Percentiles rank a stretch among this genome's conserved stretches.
phyloP scores from a whole-genome alignment of 1,140 invertebrate species.

The Polypedilum vanderplanki region DNA sequence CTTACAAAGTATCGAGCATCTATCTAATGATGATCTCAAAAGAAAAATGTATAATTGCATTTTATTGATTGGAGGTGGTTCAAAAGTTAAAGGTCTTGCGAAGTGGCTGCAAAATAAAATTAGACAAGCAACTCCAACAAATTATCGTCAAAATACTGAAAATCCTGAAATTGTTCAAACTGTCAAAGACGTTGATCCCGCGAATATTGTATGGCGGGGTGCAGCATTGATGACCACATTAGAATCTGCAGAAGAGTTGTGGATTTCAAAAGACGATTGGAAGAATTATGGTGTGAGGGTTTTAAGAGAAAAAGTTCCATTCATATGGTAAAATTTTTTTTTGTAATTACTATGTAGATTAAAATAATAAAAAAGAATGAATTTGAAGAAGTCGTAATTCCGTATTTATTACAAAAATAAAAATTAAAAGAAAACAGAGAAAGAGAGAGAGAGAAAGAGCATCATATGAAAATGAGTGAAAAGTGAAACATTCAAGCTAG shows the following conservation, averaged over 20 bases:
- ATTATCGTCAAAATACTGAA: slow-evolving; percentile 57
- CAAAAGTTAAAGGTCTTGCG: slow-evolving; percentile 78
- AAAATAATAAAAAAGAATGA: too few species aligned
- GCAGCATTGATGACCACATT: slow-evolving; percentile 86
- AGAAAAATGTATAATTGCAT: slow-evolving; percentile 92
- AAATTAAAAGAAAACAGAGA: neutral
- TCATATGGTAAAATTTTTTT: slow-evolving; percentile 60
- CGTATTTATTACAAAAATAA: too few species aligned
- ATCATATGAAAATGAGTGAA: neutral
- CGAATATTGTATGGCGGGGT: slow-evolving; percentile 87
- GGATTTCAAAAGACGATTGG: slow-evolving; percentile 85
- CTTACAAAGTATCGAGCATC: slow-evolving; percentile 77
- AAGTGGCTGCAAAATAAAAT: slow-evolving; percentile 85
- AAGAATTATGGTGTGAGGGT: slow-evolving; percentile 74
- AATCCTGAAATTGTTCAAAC: slow-evolving; percentile 75
- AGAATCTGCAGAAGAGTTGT: slow-evolving; percentile 88
- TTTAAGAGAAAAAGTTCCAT: slow-evolving; percentile 77
- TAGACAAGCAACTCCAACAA: slow-evolving; percentile 71
- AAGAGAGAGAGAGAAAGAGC: neutral
- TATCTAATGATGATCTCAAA: slow-evolving; percentile 77
- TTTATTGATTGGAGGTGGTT: slow-evolving; percentile 82
- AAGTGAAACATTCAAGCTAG: neutral
- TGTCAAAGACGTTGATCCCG: slow-evolving; percentile 84
- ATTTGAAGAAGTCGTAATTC: too few species aligned
- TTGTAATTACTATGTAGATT: too few species aligned